These are phyloP conservation scores for Capromys pilorides DNA, from an alignment of 2,797 vertebrate genomes.

Conservation along the genomic window DNA sequence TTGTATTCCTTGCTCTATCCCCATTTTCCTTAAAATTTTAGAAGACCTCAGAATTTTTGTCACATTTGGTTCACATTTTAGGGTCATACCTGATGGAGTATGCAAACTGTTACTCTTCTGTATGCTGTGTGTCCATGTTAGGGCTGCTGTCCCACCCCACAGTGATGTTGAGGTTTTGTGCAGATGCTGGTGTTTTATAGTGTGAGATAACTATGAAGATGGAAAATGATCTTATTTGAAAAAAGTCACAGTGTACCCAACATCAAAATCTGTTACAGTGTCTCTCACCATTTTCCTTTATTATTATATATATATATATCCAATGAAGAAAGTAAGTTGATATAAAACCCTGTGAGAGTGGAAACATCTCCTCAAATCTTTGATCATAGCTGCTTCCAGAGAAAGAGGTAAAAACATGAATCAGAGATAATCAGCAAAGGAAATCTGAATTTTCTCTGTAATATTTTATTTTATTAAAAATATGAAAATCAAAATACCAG, in stretches of 20 bases:
- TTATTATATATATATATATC: no score
- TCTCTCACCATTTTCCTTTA: background rate
- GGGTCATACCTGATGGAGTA: background rate
- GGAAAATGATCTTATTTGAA: constrained; percentile 17
- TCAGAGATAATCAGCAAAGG: constrained; percentile 15
- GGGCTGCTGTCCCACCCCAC: background rate
- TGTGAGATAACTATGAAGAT: background rate
- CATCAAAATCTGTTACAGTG: background rate
- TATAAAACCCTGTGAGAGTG: background rate
- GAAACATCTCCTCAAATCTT: background rate
- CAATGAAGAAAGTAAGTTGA: background rate
- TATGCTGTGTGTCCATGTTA: background rate
- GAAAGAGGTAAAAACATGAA: background rate
- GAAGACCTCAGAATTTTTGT: background rate
- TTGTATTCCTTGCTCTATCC: background rate
- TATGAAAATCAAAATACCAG: background rate
- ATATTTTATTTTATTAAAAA: constrained; percentile 36
- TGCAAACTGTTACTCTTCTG: background rate
- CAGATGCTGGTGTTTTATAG: background rate
- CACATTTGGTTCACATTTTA: background rate
- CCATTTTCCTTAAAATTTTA: background rate
- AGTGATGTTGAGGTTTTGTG: background rate
- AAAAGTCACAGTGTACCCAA: background rate
- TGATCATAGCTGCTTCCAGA: background rate
- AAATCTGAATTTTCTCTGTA: background rate